Evolutionary conservation across 2,797 vertebrate species (phyloP).

Genomic region (Ctenopoma kingsleyae): DNA sequence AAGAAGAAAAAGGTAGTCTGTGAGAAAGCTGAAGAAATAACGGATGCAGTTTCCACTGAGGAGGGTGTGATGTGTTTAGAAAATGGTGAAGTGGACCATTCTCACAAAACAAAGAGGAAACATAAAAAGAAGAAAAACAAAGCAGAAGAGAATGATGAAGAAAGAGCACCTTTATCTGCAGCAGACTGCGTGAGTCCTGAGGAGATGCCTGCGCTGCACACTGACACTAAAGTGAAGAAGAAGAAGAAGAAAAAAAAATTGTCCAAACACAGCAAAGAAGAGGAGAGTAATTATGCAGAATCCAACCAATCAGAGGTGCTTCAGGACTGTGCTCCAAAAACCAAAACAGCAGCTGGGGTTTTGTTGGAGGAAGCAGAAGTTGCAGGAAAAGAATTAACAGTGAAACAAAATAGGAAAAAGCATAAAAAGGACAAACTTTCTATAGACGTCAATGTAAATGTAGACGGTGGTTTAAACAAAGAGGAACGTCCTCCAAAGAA

Average conservation of each 20-base stretch:
- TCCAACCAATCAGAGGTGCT: slow-evolving; percentile 8
- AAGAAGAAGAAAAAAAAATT: slow-evolving; percentile 70
- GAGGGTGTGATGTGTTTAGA: slow-evolving; percentile 10
- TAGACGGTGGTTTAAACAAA: background rate
- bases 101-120: slow-evolving; percentile 58
- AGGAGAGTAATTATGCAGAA: slow-evolving; percentile 1
- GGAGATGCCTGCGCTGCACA: slow-evolving; percentile 10
- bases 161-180: background rate
- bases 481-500: slow-evolving; percentile 48
- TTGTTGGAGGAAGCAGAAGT: slow-evolving; percentile 24
- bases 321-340: slow-evolving; percentile 16
- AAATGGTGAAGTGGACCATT: background rate
- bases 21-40: background rate
- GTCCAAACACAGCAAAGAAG: slow-evolving; percentile 18
- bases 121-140: slow-evolving; percentile 49
- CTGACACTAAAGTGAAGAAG: slow-evolving; percentile 31
- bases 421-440: slow-evolving; percentile 48
- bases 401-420: slow-evolving; percentile 62
- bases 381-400: slow-evolving; percentile 2
- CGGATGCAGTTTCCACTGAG: accelerated
- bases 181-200: background rate
- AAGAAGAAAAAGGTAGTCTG: slow-evolving; percentile 56
- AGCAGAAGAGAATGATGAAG: slow-evolving; percentile 3
- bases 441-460: background rate
- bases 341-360: slow-evolving; percentile 33